phyloP scores from a whole-genome alignment of 2,113 vertebrate genomes.

The Myiozetetes cayanensis region DNA sequence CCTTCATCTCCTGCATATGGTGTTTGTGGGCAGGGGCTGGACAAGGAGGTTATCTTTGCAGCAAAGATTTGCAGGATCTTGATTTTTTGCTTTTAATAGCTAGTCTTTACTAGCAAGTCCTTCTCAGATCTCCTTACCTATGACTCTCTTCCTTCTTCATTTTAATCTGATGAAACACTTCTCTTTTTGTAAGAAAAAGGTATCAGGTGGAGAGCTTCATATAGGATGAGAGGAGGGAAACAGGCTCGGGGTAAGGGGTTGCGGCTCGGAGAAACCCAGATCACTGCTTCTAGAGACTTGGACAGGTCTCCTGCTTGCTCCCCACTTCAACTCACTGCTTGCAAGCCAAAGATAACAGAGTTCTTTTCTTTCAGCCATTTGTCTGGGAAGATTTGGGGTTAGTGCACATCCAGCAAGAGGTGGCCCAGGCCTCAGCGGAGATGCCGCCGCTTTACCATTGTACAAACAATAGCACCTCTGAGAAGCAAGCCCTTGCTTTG shows the following conservation, averaged over 20 bases:
- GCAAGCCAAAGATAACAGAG: conserved; percentile 37
- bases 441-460: background rate
- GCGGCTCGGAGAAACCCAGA: background rate
- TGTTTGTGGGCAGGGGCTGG: background rate
- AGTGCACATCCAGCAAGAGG: conserved; percentile 43
- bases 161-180: conserved; percentile 11
- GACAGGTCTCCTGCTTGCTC: conserved; percentile 3
- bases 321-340: background rate
- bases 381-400: conserved; percentile 53
- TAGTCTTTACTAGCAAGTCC: background rate
- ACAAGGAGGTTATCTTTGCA: background rate
- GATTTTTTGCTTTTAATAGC: background rate
- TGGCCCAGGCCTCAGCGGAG: conserved; percentile 14
- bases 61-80: background rate
- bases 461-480: conserved; percentile 64
- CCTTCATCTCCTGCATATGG: background rate
- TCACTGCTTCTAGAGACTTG: background rate
- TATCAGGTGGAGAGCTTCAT: background rate
- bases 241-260: background rate
- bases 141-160: background rate
- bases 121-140: conserved; percentile 4
- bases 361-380: conserved; percentile 53
- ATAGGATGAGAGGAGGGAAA: background rate
- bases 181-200: background rate
- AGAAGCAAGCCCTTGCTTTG: conserved; percentile 55